Conservation (phyloP, 2,888 invertebrate genomes). For the Allygus modestus region DNA sequence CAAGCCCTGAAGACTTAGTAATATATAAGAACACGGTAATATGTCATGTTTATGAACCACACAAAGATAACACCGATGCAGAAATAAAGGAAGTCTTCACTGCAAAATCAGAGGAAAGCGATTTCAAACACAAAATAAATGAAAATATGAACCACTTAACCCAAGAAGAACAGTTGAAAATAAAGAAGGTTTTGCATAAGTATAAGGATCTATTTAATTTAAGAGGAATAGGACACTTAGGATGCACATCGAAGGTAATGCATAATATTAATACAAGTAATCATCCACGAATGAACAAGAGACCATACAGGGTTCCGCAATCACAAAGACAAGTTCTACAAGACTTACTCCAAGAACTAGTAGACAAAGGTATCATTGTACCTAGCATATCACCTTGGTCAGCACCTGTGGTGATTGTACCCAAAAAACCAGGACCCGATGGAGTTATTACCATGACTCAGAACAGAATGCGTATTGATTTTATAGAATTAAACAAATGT, state of each 20-base stretch:
- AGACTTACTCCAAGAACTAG: constrained; percentile 6
- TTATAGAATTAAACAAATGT: no score
- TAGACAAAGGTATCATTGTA: constrained; percentile 1
- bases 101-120: no score
- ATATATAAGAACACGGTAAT: no score
- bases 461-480: constrained; percentile 57
- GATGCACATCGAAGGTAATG: background rate
- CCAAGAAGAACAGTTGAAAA: background rate
- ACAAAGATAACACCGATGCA: no score
- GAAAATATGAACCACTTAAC: background rate
- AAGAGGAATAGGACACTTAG: constrained; percentile 20
- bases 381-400: background rate
- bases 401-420: constrained; percentile 21
- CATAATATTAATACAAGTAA: constrained; percentile 14
- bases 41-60: no score
- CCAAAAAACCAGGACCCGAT: background rate
- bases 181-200: background rate
- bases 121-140: no score
- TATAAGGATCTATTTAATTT: constrained; percentile 2
- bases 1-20: no score
- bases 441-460: background rate
- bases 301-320: background rate
- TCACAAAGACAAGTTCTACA: background rate
- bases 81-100: no score
- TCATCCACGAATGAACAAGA: constrained; percentile 34